phyloP scores from a whole-genome alignment of 2,888 invertebrate species.

The Ferdinandea cuprea region DNA sequence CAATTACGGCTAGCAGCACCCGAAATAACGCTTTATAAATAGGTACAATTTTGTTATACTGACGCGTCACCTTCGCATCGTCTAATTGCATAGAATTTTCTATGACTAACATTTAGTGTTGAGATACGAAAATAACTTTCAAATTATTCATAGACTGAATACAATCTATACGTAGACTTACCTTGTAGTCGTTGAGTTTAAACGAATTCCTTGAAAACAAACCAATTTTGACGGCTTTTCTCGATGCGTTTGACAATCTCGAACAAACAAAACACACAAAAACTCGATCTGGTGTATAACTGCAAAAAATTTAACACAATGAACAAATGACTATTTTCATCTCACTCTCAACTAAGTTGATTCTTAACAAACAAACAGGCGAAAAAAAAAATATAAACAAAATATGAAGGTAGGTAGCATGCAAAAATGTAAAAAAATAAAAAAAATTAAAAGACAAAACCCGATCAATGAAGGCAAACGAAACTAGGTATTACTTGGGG shows the following conservation, averaged over 20 bases:
- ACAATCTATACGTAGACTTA: slow-evolving; percentile 72
- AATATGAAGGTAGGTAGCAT: too few species aligned
- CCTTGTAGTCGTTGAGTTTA: slow-evolving; percentile 81
- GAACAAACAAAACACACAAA: slow-evolving; percentile 34
- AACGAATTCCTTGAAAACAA: slow-evolving; percentile 82
- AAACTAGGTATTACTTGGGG: slow-evolving; percentile 38
- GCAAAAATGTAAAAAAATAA: not conserved
- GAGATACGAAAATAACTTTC: slow-evolving; percentile 2
- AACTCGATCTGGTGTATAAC: slow-evolving; percentile 25
- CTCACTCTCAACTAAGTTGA: too few species aligned
- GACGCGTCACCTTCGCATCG: slow-evolving; percentile 13
- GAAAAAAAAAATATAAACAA: slow-evolving; percentile 37
- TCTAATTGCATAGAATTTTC: slow-evolving; percentile 42
- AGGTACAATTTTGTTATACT: not conserved
- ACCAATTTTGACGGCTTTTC: slow-evolving; percentile 82
- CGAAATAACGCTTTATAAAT: not conserved
- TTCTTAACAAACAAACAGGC: too few species aligned
- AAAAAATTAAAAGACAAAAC: slow-evolving; percentile 6
- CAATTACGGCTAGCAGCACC: not conserved
- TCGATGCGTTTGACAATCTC: slow-evolving; percentile 48
- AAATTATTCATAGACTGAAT: slow-evolving; percentile 2
- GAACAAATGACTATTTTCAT: too few species aligned
- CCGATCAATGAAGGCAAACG: slow-evolving; percentile 25
- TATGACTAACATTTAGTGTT: slow-evolving; percentile 22
- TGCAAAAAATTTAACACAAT: slow-evolving; percentile 61